Conservation (phyloP, 2,797 vertebrate species). For the Intellagama lesueurii region DNA sequence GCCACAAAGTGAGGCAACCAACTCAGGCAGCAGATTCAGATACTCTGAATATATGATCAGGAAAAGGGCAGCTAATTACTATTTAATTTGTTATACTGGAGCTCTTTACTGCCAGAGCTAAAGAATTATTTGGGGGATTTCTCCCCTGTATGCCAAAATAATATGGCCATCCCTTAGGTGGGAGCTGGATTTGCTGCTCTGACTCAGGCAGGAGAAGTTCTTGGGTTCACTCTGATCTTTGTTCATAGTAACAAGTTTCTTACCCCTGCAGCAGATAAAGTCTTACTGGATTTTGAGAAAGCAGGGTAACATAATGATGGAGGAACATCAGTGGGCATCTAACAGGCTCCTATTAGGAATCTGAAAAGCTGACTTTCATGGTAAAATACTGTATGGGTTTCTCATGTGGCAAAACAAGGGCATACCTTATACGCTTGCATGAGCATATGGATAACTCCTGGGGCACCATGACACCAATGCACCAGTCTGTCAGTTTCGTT, state of each 20-base stretch:
- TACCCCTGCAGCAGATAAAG: neutral
- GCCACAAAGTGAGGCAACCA: neutral
- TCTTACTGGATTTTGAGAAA: neutral
- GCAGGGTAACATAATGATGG: neutral
- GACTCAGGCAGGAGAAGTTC: neutral
- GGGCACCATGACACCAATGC: slow-evolving; percentile 97
- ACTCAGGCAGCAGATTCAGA: neutral
- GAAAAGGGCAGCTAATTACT: neutral
- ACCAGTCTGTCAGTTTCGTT: slow-evolving; percentile 95
- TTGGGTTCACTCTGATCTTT: neutral
- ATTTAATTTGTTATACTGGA: neutral
- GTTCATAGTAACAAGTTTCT: neutral
- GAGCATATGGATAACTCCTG: slow-evolving; percentile 92
- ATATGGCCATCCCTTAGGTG: neutral
- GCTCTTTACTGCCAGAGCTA: neutral
- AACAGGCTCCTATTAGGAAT: neutral
- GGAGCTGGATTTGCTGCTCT: neutral
- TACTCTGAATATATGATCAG: neutral
- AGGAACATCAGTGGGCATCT: neutral
- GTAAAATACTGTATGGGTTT: neutral
- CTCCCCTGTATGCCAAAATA: neutral
- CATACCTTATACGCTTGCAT: slow-evolving; percentile 90
- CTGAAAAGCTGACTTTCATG: neutral
- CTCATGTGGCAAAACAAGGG: neutral
- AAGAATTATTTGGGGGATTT: neutral